Evolutionary conservation across 2,888 invertebrate genomes (phyloP).

Genomic region (Microctonus aethiopoides): DNA sequence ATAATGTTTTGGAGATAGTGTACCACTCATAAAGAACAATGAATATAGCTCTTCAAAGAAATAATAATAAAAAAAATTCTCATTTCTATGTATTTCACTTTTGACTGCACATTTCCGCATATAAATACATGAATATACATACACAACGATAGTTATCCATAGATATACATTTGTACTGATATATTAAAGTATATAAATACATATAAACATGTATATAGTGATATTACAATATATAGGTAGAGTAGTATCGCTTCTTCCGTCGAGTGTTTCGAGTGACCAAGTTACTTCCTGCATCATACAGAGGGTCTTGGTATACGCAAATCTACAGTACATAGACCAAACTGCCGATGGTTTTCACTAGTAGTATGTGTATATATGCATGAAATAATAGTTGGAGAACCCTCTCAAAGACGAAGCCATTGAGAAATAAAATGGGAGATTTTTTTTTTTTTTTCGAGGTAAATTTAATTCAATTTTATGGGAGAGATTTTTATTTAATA

Average conservation of each 20-base stretch:
- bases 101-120: not conserved
- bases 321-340: not conserved
- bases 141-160: no score
- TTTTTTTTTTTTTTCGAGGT: not conserved
- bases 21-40: conserved; percentile 17
- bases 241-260: not conserved
- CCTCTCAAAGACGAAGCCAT: not conserved
- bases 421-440: not conserved
- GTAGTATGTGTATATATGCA: not conserved
- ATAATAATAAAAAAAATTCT: conserved; percentile 16
- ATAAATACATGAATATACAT: not conserved
- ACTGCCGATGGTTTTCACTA: not conserved
- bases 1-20: conserved; percentile 17
- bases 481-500: not conserved
- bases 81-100: not conserved
- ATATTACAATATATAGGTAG: not conserved
- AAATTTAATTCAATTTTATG: not conserved
- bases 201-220: no score
- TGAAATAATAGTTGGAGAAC: no score
- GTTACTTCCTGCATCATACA: not conserved
- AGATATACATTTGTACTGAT: no score
- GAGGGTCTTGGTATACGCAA: not conserved
- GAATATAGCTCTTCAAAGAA: conserved; percentile 8
- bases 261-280: not conserved
- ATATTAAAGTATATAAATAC: no score